These are phyloP conservation scores for Picus viridis DNA, from an alignment of 2,797 vertebrate species.

Conservation along the genomic window DNA sequence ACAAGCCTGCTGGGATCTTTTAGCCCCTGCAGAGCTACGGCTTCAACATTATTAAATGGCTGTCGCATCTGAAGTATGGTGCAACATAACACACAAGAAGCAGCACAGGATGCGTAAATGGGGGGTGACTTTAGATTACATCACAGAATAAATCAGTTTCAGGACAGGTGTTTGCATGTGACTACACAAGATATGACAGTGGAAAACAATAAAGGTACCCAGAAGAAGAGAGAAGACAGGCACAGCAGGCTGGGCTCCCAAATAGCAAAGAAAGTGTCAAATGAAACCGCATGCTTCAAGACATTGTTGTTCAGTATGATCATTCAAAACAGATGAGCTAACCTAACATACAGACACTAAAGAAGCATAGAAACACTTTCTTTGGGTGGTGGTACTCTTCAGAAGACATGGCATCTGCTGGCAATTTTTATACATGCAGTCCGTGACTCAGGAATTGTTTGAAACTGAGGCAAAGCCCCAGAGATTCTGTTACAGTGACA, in stretches of 20 bases:
- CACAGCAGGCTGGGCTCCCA: background rate
- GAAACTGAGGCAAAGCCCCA: background rate
- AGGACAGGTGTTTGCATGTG: conserved; percentile 71
- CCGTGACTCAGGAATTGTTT: background rate
- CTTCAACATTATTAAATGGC: conserved; percentile 82
- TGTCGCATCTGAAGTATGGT: conserved; percentile 74
- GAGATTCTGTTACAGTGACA: background rate
- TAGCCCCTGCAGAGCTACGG: conserved; percentile 80
- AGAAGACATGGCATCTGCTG: background rate
- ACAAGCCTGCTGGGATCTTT: conserved; percentile 84
- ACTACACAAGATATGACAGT: conserved; percentile 30
- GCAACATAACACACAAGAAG: conserved; percentile 74
- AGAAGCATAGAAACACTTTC: background rate
- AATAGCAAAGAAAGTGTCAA: background rate
- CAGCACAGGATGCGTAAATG: conserved; percentile 65
- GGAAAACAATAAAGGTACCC: conserved; percentile 21
- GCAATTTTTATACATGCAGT: background rate
- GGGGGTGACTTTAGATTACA: conserved; percentile 54
- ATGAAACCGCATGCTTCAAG: background rate
- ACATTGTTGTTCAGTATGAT: background rate
- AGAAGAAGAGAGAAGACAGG: conserved; percentile 38
- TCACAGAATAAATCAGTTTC: conserved; percentile 66
- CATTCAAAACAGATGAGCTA: background rate
- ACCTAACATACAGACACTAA: background rate
- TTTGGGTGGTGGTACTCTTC: background rate